Evolutionary conservation across 2,888 invertebrate genomes (phyloP).

Genomic region (Phaonia tiefii): DNA sequence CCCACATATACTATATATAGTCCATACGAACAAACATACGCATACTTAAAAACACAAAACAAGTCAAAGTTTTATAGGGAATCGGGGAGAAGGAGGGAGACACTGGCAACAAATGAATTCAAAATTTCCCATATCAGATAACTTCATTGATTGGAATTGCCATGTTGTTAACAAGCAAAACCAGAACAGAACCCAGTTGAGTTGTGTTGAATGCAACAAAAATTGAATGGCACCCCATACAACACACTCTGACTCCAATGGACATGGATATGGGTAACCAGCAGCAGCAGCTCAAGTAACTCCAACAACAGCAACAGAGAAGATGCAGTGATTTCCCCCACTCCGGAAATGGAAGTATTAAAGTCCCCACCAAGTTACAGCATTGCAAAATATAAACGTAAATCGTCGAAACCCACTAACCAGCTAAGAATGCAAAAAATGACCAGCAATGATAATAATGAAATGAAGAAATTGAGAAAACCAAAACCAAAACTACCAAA

Average conservation of each 20-base stretch:
- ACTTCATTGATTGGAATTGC: conserved; percentile 69
- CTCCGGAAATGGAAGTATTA: conserved; percentile 63
- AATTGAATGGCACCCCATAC: not conserved
- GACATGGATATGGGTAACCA: not conserved
- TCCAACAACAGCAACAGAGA: conserved; percentile 49
- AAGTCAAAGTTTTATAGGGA: conserved; percentile 54
- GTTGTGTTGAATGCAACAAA: conserved; percentile 8
- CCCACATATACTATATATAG: too few species aligned
- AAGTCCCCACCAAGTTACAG: conserved; percentile 32
- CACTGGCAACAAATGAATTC: conserved; percentile 35
- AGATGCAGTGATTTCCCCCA: conserved; percentile 39
- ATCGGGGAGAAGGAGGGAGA: conserved; percentile 1
- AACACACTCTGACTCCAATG: not conserved
- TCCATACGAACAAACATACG: conserved; percentile 27
- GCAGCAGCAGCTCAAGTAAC: conserved; percentile 2
- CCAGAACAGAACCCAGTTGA: conserved; percentile 59
- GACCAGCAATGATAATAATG: conserved; percentile 24
- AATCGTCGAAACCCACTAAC: conserved; percentile 43
- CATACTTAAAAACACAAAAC: conserved; percentile 60
- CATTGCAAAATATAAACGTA: conserved; percentile 35
- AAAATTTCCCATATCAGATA: conserved; percentile 68
- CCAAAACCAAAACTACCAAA: conserved; percentile 35
- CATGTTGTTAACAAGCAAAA: conserved; percentile 68
- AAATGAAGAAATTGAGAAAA: conserved; percentile 50
- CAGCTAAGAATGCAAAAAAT: not conserved